phyloP scores from a whole-genome alignment of 1,140 invertebrate genomes.

The Drosophila pseudoobscura region DNA sequence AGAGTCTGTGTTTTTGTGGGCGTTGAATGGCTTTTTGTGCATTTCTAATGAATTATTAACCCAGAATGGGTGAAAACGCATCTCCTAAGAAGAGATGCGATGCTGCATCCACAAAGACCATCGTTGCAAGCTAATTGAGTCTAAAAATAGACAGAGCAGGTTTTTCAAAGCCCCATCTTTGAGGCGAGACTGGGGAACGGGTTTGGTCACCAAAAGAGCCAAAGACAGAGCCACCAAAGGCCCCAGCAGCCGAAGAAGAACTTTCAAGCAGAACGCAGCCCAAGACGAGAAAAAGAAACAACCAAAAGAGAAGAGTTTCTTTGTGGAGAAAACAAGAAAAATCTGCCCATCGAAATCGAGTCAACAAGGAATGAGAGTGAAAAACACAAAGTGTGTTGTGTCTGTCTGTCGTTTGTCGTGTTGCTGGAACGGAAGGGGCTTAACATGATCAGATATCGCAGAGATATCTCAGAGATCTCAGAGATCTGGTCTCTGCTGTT shows the following conservation, averaged over 20 bases:
- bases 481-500: no score
- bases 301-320: conserved; percentile 31
- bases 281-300: no score
- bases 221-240: conserved; percentile 26
- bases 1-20: conserved; percentile 13
- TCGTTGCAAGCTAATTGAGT: conserved; percentile 67
- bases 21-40: conserved; percentile 26
- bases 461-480: no score
- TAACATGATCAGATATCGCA: no score
- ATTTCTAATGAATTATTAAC: conserved; percentile 74
- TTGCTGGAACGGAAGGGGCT: background rate
- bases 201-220: conserved; percentile 38
- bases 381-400: conserved; percentile 35
- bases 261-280: conserved; percentile 12
- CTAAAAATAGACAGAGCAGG: conserved; percentile 74
- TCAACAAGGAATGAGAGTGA: conserved; percentile 63
- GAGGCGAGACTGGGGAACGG: conserved; percentile 20
- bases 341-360: conserved; percentile 53
- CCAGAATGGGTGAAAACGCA: conserved; percentile 64
- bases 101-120: conserved; percentile 6
- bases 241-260: conserved; percentile 28
- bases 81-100: conserved; percentile 1
- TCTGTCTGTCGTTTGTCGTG: no score
- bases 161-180: conserved; percentile 34
- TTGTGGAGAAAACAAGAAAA: conserved; percentile 50